A percentile compares a stretch with the other conserved stretches of the same genome.
Conservation (phyloP, 1,140 invertebrate species). For the Andricus grossulariae region DNA sequence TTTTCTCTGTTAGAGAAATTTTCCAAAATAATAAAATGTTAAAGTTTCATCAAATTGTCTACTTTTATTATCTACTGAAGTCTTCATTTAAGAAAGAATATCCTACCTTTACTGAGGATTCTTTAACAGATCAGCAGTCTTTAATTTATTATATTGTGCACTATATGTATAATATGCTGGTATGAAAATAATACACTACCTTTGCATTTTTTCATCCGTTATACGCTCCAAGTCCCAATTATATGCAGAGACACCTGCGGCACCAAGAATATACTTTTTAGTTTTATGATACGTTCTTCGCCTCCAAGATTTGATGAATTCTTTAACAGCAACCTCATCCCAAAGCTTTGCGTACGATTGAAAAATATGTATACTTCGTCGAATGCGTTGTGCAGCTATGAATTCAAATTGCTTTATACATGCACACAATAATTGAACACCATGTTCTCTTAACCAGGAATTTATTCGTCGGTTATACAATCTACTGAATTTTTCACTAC, state of each 20-base stretch:
- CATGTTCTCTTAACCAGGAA: constrained; percentile 63
- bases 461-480: constrained; percentile 45
- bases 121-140: too few relatives aligned
- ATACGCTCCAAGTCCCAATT: constrained; percentile 79
- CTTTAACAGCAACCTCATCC: constrained; percentile 78
- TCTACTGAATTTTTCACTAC: constrained; percentile 40
- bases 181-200: constrained; percentile 56
- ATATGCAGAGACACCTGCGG: constrained; percentile 71
- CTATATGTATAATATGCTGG: not conserved
- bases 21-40: too few relatives aligned
- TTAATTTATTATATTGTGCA: too few relatives aligned
- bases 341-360: constrained; percentile 80
- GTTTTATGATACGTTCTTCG: constrained; percentile 66
- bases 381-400: constrained; percentile 79
- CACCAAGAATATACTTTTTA: constrained; percentile 71
- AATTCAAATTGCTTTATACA: constrained; percentile 81
- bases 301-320: constrained; percentile 76
- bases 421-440: constrained; percentile 62
- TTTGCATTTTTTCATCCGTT: constrained; percentile 73
- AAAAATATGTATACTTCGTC: constrained; percentile 79
- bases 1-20: too few relatives aligned
- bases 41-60: too few relatives aligned
- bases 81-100: too few relatives aligned
- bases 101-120: too few relatives aligned
- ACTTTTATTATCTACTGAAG: too few relatives aligned